Conservation (phyloP, 2,113 vertebrate species). For the Phrynosoma platyrhinos region DNA sequence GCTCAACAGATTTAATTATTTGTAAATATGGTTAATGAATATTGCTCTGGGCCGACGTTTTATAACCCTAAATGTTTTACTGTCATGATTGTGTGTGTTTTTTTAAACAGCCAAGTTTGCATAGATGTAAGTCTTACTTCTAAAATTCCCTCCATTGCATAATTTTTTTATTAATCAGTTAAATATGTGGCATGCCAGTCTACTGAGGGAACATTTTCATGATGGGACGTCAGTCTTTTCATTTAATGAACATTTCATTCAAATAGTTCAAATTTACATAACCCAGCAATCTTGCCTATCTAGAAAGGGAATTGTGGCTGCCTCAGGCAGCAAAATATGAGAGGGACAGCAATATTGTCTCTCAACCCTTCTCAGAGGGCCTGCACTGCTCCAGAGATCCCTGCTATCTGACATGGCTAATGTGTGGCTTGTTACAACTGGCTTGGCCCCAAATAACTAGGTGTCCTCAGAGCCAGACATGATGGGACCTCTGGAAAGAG, state of each 20-base stretch:
- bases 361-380: too few relatives aligned
- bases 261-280: background rate
- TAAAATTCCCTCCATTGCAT: constrained; percentile 32
- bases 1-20: constrained; percentile 78
- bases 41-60: constrained; percentile 42
- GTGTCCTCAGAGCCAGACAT: too few relatives aligned
- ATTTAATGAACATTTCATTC: background rate
- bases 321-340: background rate
- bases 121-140: background rate
- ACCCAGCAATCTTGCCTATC: too few relatives aligned
- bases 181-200: background rate
- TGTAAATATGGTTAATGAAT: constrained; percentile 72
- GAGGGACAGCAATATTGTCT: background rate
- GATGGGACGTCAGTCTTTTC: background rate
- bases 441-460: too few relatives aligned
- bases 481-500: too few relatives aligned
- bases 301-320: background rate
- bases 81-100: constrained; percentile 29
- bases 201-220: too few relatives aligned
- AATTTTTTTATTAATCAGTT: background rate
- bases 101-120: constrained; percentile 30
- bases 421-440: too few relatives aligned
- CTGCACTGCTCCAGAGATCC: background rate
- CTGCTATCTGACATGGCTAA: too few relatives aligned
- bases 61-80: constrained; percentile 55